A percentile compares a stretch with the other conserved stretches of the same genome.
Conservation (phyloP, 2,888 invertebrate genomes). For the Dynastes tityus region DNA sequence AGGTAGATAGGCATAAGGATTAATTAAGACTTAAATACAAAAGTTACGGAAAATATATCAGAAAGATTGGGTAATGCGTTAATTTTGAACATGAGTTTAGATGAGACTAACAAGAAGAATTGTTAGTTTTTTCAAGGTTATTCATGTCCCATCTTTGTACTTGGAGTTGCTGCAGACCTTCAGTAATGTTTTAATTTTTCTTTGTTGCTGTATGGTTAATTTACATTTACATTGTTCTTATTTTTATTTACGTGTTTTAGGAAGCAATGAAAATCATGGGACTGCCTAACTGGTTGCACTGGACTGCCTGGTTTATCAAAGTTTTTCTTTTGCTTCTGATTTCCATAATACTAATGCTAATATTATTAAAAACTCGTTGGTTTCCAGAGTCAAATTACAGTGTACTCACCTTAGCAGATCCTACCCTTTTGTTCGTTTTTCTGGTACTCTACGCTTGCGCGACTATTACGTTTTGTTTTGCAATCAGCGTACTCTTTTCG, state of each 20-base stretch:
- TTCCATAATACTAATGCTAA: slow-evolving; percentile 73
- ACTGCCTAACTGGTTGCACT: slow-evolving; percentile 85
- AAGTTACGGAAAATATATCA: no score
- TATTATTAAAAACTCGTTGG: slow-evolving; percentile 71
- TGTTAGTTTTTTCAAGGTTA: no score
- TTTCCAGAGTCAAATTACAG: slow-evolving; percentile 69
- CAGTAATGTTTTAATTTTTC: no score
- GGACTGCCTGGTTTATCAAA: slow-evolving; percentile 89
- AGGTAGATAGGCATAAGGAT: no score
- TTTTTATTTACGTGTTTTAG: slow-evolving; percentile 66
- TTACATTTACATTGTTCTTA: neutral
- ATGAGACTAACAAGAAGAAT: no score
- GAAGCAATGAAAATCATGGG: slow-evolving; percentile 96
- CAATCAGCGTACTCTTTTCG: slow-evolving; percentile 85
- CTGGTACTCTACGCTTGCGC: slow-evolving; percentile 81
- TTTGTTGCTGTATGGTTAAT: no score
- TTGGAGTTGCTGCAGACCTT: no score
- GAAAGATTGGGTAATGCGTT: no score
- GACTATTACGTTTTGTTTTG: slow-evolving; percentile 85
- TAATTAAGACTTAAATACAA: no score
- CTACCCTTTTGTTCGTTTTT: slow-evolving; percentile 80
- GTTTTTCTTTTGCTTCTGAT: slow-evolving; percentile 79
- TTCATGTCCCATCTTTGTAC: no score
- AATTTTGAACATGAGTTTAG: no score
- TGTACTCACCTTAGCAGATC: slow-evolving; percentile 81